These are phyloP conservation scores for Echeneis naucrates DNA, from an alignment of 2,797 vertebrate genomes.

Conservation along the genomic window DNA sequence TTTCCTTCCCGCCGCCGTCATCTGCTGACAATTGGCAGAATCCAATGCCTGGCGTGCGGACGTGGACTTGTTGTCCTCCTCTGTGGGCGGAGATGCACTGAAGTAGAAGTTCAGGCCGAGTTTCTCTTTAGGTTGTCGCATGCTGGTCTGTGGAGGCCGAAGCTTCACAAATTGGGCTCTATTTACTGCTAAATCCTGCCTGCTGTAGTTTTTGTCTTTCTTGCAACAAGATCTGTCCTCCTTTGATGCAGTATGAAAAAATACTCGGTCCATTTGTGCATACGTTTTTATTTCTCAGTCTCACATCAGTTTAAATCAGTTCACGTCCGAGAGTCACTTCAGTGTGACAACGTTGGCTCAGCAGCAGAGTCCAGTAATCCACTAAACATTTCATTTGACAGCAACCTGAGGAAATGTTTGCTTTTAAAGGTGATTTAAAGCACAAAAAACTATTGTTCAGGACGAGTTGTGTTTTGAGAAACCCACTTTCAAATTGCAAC, in stretches of 20 bases:
- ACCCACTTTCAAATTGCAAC: too few relatives aligned
- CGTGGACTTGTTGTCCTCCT: not conserved
- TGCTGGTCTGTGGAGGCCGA: not conserved
- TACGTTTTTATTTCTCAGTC: slow-evolving; percentile 7
- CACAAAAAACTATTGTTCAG: too few relatives aligned
- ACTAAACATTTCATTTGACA: not conserved
- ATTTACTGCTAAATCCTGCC: too few relatives aligned
- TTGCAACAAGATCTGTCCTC: slow-evolving; percentile 8
- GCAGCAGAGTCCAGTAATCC: slow-evolving; percentile 16
- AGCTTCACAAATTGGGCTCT: too few relatives aligned
- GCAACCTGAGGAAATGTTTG: too few relatives aligned
- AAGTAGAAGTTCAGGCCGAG: not conserved
- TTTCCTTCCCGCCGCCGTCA: slow-evolving; percentile 9
- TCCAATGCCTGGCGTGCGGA: not conserved
- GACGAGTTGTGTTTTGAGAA: too few relatives aligned
- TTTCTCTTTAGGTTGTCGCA: not conserved
- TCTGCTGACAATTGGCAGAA: not conserved
- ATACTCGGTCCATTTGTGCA: not conserved
- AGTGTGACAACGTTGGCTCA: slow-evolving; percentile 56
- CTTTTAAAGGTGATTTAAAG: too few relatives aligned
- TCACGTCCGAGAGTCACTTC: slow-evolving; percentile 45
- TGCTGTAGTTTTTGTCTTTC: not conserved
- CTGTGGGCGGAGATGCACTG: not conserved
- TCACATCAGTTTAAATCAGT: slow-evolving; percentile 44
- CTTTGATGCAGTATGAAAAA: not conserved